Conservation (phyloP, 2,797 vertebrate species). For the Sorex maritimensis region DNA sequence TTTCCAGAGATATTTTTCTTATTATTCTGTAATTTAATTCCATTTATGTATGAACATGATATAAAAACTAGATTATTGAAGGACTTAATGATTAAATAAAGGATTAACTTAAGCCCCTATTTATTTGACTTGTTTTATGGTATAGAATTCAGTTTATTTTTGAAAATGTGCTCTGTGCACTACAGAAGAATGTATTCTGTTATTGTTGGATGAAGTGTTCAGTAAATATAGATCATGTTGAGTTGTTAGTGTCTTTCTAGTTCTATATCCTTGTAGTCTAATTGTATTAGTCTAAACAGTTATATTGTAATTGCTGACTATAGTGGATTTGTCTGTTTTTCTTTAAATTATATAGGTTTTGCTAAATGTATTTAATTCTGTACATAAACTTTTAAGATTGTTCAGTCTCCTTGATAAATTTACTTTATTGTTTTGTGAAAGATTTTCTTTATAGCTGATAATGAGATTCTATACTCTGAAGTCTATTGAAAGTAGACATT, state of each 20-base stretch:
- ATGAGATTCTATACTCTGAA: not conserved
- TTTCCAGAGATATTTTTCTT: slow-evolving; percentile 44
- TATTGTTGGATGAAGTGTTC: not conserved
- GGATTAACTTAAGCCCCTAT: slow-evolving; percentile 49
- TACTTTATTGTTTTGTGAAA: slow-evolving; percentile 1
- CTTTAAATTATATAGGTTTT: not conserved
- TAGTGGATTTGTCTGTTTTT: not conserved
- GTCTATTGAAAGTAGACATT: not conserved
- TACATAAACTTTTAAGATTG: slow-evolving; percentile 3
- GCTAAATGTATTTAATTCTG: not conserved
- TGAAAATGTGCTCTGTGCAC: no score
- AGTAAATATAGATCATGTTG: not conserved
- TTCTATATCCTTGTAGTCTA: not conserved
- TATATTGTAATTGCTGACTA: not conserved
- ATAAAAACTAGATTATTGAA: not conserved
- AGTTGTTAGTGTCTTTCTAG: not conserved
- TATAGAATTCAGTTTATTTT: not conserved
- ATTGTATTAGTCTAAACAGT: not conserved
- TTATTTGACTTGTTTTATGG: not conserved
- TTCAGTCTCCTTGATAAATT: not conserved
- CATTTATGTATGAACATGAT: slow-evolving; percentile 14
- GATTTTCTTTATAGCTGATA: not conserved
- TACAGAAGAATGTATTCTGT: not conserved
- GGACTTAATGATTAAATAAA: no score
- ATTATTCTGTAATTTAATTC: slow-evolving; percentile 18